Evolutionary conservation across 2,888 invertebrate species (phyloP).

Genomic region (Oscheius sp.): DNA sequence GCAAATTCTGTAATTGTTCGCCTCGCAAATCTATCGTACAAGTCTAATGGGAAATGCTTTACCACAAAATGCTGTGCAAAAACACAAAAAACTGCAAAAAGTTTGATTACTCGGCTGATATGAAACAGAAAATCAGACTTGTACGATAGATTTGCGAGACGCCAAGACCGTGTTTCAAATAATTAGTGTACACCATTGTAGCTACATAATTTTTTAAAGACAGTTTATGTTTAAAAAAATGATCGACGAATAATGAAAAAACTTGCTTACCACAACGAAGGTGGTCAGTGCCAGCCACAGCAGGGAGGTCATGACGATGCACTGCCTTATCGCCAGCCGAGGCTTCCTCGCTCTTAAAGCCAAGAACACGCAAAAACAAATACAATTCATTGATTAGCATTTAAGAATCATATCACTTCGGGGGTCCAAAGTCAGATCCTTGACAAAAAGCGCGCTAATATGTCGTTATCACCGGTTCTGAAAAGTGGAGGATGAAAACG

Average conservation of each 20-base stretch:
- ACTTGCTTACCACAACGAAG: slow-evolving; percentile 23
- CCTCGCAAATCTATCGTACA: too few relatives aligned
- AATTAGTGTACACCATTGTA: too few relatives aligned
- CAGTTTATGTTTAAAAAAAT: too few relatives aligned
- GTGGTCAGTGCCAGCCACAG: slow-evolving; percentile 35
- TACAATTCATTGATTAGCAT: slow-evolving; percentile 30
- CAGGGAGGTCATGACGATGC: slow-evolving; percentile 33
- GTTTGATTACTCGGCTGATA: too few relatives aligned
- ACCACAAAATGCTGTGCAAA: too few relatives aligned
- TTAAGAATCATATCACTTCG: slow-evolving; percentile 14
- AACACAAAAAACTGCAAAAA: too few relatives aligned
- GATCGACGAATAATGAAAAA: neutral
- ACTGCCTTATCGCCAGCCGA: slow-evolving; percentile 32
- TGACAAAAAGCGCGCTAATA: slow-evolving; percentile 23
- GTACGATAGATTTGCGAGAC: too few relatives aligned
- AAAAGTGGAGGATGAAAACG: neutral
- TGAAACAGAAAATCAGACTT: too few relatives aligned
- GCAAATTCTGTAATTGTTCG: too few relatives aligned
- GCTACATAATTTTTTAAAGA: too few relatives aligned
- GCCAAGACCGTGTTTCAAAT: too few relatives aligned
- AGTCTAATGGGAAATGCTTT: too few relatives aligned
- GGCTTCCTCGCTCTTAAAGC: neutral
- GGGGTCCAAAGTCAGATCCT: slow-evolving; percentile 17
- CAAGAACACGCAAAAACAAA: slow-evolving; percentile 29
- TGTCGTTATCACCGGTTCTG: slow-evolving; percentile 27